These are phyloP conservation scores for Sarcophaga peregrina DNA, from an alignment of 1,140 invertebrate genomes.

Conservation along the genomic window DNA sequence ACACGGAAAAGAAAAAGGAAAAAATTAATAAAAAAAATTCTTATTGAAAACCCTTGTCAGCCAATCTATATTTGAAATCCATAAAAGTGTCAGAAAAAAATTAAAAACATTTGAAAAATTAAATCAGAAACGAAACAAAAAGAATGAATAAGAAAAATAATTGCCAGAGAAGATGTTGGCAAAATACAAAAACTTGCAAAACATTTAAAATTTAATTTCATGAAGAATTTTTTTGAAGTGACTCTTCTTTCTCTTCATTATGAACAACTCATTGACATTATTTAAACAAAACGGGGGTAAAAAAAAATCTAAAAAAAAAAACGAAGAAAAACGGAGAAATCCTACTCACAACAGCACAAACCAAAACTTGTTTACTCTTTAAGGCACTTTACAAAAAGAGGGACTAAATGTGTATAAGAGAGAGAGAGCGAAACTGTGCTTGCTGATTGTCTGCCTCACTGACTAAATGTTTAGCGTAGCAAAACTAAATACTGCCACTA, in stretches of 20 bases:
- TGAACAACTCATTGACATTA: conserved; percentile 15
- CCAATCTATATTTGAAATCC: not conserved
- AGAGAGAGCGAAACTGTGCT: not conserved
- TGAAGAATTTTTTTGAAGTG: not conserved
- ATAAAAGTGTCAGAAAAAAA: not conserved
- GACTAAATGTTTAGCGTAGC: not conserved
- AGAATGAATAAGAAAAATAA: not conserved
- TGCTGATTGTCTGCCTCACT: not conserved
- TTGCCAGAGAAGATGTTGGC: not conserved
- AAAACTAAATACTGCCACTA: not conserved
- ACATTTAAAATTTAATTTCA: conserved; percentile 1
- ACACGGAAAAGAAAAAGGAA: too few relatives aligned
- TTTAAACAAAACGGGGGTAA: not conserved
- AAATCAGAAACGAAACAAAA: not conserved
- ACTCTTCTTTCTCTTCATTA: not conserved
- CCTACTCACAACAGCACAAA: not conserved
- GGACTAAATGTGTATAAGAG: not conserved
- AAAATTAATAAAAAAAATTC: too few relatives aligned
- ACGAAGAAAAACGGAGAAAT: not conserved
- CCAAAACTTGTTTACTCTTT: not conserved
- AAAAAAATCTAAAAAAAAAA: not conserved
- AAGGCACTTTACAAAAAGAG: not conserved
- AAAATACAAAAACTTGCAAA: not conserved
- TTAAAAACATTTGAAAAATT: not conserved
- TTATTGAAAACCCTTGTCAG: not conserved